Base-by-base conservation (phyloP, 2,113 vertebrate genomes). In the Trichomycterus rosablanca region DNA sequence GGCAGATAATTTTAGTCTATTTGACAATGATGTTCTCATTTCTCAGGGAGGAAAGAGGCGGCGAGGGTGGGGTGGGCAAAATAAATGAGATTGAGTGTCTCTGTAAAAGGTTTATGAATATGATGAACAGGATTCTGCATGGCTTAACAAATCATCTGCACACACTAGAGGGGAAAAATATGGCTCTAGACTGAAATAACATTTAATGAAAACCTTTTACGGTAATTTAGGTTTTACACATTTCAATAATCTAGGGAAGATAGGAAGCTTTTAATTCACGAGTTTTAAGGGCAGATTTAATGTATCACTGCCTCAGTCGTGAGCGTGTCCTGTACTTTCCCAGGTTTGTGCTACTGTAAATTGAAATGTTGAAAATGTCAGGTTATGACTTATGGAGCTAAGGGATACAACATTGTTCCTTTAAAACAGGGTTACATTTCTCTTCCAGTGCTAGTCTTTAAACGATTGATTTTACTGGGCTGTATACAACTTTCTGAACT, bases 271-370 rank as follows among this genome's bases (percentile, higher is more conserved):
- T 66, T 61, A 18, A 8, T 51, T 20, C 24, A 22, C 18, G 30
- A 66, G 48, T 49, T 52, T 71, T 61, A 66, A 66, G 58, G 53
- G 45, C 59, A 71, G 30, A 71, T 71, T 71, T 67, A 52, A 50
- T 39, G 24, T 48, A 63, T 48, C 59, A 67, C 34, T 63, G 63
- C 59, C n/a, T 26, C 34, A 48, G 32, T 49, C 52, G 39, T 61
- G 48, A 51, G 43, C 30, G 24, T 39, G 16, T 22, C 59, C 45
- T 52, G 45, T 49, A 46, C 24, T 37, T 61, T 49, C 23, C 37
- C 39, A 52, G 30, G 40, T 49, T 24, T 62, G 62, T 28, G 12
- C 44, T 30, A 30, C n/a, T 22, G 63, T 60, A 43, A 66, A 71
- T 56, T 65, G 22, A 64, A 65, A 39, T 56, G 22, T 28, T 48